A percentile compares a stretch with the other conserved stretches of the same genome.
Evolutionary conservation across 2,113 vertebrate genomes (phyloP).

Genomic region (Cryptomyrus ogoouensis): DNA sequence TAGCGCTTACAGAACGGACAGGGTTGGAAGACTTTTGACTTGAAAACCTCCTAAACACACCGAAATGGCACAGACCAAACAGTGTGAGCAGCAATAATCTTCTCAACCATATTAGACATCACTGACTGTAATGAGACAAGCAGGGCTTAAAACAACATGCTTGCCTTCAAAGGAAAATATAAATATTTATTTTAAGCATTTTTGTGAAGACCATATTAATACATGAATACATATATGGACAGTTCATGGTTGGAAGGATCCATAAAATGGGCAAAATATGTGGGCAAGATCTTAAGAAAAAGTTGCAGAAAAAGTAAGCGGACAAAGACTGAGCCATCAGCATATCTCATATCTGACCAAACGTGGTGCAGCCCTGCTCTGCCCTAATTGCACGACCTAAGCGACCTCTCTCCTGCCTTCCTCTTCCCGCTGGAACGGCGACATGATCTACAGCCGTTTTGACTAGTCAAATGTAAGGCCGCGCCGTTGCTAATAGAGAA

Average conservation of each 20-base stretch:
- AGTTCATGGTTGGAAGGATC: background rate
- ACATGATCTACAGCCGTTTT: background rate
- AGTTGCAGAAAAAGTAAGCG: background rate
- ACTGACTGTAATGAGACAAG: background rate
- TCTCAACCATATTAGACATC: background rate
- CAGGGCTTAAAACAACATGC: background rate
- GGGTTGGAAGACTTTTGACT: background rate
- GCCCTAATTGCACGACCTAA: background rate
- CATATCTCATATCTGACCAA: background rate
- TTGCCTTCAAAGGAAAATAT: background rate
- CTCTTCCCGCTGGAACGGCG: background rate
- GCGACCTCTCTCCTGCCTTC: background rate
- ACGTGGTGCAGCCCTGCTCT: background rate
- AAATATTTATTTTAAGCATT: background rate
- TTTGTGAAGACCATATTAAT: background rate
- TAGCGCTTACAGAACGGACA: background rate
- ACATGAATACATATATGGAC: background rate
- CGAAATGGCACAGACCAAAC: background rate
- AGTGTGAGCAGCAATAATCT: background rate
- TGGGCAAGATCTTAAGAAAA: background rate
- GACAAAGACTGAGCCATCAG: background rate
- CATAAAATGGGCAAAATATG: background rate
- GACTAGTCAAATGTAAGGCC: conserved; percentile 12
- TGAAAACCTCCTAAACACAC: background rate
- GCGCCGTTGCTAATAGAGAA: background rate